Evolutionary conservation across 2,888 invertebrate species (phyloP), one percentile per base, ranked within the genome.

Genomic region (Zygogramma bicolorata): DNA sequence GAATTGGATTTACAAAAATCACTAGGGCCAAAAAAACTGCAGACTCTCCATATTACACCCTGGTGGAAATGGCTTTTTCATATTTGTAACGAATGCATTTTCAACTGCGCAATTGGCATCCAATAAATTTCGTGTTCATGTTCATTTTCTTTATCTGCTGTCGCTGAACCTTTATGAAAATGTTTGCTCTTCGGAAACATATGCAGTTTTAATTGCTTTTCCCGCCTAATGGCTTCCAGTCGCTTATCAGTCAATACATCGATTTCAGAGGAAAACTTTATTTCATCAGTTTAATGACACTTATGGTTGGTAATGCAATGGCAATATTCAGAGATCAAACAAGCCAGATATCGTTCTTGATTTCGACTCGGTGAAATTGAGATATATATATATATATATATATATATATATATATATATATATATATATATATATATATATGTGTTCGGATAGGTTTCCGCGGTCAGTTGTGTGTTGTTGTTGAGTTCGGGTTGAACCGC

Each of bases 71-170:
- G 6, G 53, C 53, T 53, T 53, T 53, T 53, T 53, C 53, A 53
- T 53, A 53, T 13, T 53, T 25, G 53, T 53, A 25, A 27, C 25
- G 53, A 53, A 25, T 53, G 10, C 53, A 53, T 22, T 53, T 53
- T 53, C 53, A 53, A 25, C 53, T 53, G 53, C 62, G 62, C 62
- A 68, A 68, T 61, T 68, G 62, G 62, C 68, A 62, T 61, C 53
- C 49, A 62, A 68, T 68, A 68, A 68, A 68, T 68, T 68, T 53
- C 68, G 29, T 38, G 49, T 46, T 68, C 62, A 46, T 62, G 38
- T 62, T 62, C 61, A 62, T 68, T 68, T 68, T n/a, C n/a, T 68
- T 68, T 62, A 68, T 53, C 53, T 62, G 34, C 49, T 20, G 38
- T 68, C 68, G 53, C 62, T 68, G 62, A 68, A 68, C 53, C 53